Evolutionary conservation across 1,140 invertebrate genomes (phyloP).

Genomic region (Papilio xuthus): DNA sequence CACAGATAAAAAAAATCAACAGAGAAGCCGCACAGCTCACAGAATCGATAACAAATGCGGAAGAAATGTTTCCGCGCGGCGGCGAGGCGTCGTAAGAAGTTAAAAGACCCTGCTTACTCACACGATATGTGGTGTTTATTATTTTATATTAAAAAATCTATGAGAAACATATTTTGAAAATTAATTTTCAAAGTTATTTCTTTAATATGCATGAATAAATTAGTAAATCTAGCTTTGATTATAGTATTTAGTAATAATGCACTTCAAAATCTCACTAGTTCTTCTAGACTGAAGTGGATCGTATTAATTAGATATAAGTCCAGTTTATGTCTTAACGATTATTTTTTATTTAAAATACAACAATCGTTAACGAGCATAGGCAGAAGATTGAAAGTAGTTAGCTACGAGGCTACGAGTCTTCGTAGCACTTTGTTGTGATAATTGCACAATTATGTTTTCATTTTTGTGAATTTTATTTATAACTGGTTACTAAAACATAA

Average conservation of each 20-base stretch:
- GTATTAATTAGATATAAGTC: not conserved
- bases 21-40: not conserved
- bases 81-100: not conserved
- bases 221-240: too few species aligned
- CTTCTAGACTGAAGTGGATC: not conserved
- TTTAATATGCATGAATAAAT: too few species aligned
- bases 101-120: conserved; percentile 5
- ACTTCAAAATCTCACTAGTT: too few species aligned
- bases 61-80: conserved; percentile 16
- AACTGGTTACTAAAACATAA: not conserved
- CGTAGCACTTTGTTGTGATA: not conserved
- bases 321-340: not conserved
- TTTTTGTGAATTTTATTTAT: not conserved
- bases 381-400: too few species aligned
- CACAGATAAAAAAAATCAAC: conserved; percentile 6
- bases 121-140: not conserved
- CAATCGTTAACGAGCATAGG: not conserved
- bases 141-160: conserved; percentile 1
- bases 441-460: not conserved
- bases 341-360: not conserved
- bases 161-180: too few species aligned
- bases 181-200: too few species aligned
- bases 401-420: not conserved
- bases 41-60: conserved; percentile 26
- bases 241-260: too few species aligned